phyloP scores from a whole-genome alignment of 2,797 vertebrate genomes.

The Poeciliopsis paucimaculata region DNA sequence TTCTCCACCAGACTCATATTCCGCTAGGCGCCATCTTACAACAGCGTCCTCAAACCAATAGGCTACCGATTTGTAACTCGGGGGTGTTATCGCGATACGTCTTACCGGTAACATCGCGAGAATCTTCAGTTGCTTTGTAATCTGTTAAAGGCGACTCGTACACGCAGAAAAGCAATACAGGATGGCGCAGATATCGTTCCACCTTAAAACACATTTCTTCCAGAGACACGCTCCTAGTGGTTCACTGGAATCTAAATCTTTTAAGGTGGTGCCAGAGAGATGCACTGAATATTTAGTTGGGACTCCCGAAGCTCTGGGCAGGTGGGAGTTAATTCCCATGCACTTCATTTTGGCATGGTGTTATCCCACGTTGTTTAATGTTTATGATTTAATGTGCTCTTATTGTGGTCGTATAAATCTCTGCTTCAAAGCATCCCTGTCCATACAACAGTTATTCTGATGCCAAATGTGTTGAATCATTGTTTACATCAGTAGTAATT shows the following conservation, averaged over 20 bases:
- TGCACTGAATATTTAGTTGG: slow-evolving; percentile 19
- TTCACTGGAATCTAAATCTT: slow-evolving; percentile 60
- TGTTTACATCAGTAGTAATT: background rate
- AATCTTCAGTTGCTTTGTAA: slow-evolving; percentile 10
- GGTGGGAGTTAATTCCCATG: slow-evolving; percentile 74
- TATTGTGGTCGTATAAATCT: background rate
- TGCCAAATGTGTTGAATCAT: background rate
- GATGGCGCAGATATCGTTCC: slow-evolving; percentile 55
- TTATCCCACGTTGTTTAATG: slow-evolving; percentile 10
- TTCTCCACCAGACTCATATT: slow-evolving; percentile 85
- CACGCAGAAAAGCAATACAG: background rate
- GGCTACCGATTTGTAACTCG: slow-evolving; percentile 41
- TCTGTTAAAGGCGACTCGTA: slow-evolving; percentile 84
- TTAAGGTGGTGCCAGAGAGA: slow-evolving; percentile 74
- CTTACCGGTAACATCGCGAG: slow-evolving; percentile 70
- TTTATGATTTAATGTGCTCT: background rate
- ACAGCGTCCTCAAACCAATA: slow-evolving; percentile 87
- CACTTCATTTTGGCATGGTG: slow-evolving; percentile 30
- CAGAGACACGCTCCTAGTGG: slow-evolving; percentile 64
- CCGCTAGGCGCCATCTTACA: slow-evolving; percentile 96
- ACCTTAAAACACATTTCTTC: slow-evolving; percentile 75
- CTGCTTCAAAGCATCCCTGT: background rate
- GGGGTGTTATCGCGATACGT: slow-evolving; percentile 77
- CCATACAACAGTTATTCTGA: background rate
- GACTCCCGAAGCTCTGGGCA: slow-evolving; percentile 21